Evolutionary conservation across 2,797 vertebrate genomes (phyloP), one percentile per base, ranked within the genome.

Genomic region (Micrastur ruficollis): DNA sequence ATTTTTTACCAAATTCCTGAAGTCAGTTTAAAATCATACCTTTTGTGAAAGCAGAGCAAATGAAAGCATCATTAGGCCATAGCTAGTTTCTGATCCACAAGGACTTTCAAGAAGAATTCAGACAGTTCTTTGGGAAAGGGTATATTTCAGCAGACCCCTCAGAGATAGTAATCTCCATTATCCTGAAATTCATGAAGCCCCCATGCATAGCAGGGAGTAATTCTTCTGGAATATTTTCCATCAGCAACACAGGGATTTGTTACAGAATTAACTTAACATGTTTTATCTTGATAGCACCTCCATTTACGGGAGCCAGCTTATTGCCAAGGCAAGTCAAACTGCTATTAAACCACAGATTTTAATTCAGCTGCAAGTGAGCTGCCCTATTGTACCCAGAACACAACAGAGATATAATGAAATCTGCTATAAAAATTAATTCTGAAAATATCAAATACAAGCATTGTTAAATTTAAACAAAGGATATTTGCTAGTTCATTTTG

Each of bases 401-500:
- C 79, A 89, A 79, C 50, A 92, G 74, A 42, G 8, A 68, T 44
- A 78, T 68, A 89, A 87, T 89, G 71, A 96, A 96, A 92, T 58
- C 78, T 50, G 31, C 67, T 89, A 85, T 40, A 89, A 92, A 95
- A 95, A 95, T 81, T 94, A 95, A 92, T 95, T 93, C 61, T 82
- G 86, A 86, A 96, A 96, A 88, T 91, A 93, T 88, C 75, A 96
- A 94, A 93, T 75, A 82, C 62, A 79, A 93, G 86, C 49, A 67
- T 55, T 86, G 68, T 93, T 85, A 92, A 86, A 38, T 79, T 89
- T 94, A 97, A 96, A 92, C 90, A 95, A 96, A 94, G 70, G 36
- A 19, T 36, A 84, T 90, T 93, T 96, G 40, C 71, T 58, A 72
- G 56, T 74, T 90, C 56, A n/a, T 91, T 92, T 34, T 71, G 93